Percentiles rank a stretch among this genome's conserved stretches.
Conservation (phyloP, 37 sponge, comb jelly and placozoan species). For the Aplysina aerophoba region DNA sequence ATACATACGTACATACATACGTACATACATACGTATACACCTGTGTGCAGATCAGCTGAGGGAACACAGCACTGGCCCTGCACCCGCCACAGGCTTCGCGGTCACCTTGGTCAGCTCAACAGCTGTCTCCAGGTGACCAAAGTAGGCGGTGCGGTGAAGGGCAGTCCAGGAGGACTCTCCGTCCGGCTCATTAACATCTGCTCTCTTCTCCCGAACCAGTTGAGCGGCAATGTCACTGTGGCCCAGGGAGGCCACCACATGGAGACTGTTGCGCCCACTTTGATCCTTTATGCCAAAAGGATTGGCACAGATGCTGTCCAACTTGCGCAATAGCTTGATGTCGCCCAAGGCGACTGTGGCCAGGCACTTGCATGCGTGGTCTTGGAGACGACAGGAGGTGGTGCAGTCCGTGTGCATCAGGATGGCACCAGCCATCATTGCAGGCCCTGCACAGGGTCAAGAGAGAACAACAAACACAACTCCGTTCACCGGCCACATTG, state of each 20-base stretch:
- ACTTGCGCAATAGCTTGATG: constrained; percentile 59
- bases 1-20: neutral
- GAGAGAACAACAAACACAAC: neutral
- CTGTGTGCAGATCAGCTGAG: neutral
- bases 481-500: neutral
- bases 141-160: constrained; percentile 69
- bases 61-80: neutral
- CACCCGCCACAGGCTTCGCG: neutral
- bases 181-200: constrained; percentile 36
- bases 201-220: constrained; percentile 44
- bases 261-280: constrained; percentile 62
- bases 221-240: constrained; percentile 54
- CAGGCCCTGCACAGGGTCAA: neutral
- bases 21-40: neutral
- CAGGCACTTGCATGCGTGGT: constrained; percentile 42
- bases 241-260: constrained; percentile 68
- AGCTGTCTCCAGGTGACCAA: constrained; percentile 64
- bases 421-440: neutral
- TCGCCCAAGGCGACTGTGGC: constrained; percentile 53
- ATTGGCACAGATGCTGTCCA: constrained; percentile 63
- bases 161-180: constrained; percentile 71
- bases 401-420: constrained; percentile 45
- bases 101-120: constrained; percentile 59
- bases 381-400: constrained; percentile 29
- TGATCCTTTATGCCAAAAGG: constrained; percentile 44